Evolutionary conservation across 2,113 vertebrate species (phyloP).

Genomic region (Syrrhaptes paradoxus): DNA sequence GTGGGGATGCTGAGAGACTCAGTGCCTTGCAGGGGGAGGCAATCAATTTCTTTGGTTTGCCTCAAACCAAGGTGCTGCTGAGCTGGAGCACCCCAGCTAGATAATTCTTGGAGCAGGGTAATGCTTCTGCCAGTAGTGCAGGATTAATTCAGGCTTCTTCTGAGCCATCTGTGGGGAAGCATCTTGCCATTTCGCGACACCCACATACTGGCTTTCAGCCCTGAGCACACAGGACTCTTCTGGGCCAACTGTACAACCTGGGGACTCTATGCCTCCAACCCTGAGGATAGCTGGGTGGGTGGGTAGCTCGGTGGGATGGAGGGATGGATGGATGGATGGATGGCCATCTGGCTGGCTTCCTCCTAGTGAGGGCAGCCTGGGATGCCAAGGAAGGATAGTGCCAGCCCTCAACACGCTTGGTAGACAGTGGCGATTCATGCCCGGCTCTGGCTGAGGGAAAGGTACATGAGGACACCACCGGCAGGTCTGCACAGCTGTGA

Average conservation of each 20-base stretch:
- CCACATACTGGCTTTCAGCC: not conserved
- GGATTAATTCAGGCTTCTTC: slow-evolving; percentile 14
- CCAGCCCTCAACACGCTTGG: not conserved
- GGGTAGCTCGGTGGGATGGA: not conserved
- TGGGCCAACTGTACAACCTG: not conserved
- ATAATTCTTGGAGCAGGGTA: not conserved
- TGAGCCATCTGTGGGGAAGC: slow-evolving; percentile 26
- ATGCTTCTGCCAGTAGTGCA: not conserved
- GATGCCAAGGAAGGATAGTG: not conserved
- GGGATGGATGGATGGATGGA: not conserved
- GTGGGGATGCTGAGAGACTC: not conserved
- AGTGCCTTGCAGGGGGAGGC: fast-evolving
- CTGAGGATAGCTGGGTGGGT: fast-evolving
- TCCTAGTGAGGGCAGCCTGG: not conserved
- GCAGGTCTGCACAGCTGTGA: too few relatives aligned
- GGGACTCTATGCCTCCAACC: not conserved
- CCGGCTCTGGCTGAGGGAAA: not conserved
- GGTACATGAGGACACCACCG: not conserved
- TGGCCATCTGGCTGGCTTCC: not conserved
- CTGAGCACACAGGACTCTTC: not conserved
- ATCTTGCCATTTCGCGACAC: not conserved
- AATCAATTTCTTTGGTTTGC: not conserved
- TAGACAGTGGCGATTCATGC: not conserved
- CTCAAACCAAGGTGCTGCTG: not conserved
- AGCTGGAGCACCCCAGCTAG: not conserved